These are phyloP conservation scores for Cremastinae sp. DNA, from an alignment of 2,888 invertebrate species.

Conservation along the genomic window DNA sequence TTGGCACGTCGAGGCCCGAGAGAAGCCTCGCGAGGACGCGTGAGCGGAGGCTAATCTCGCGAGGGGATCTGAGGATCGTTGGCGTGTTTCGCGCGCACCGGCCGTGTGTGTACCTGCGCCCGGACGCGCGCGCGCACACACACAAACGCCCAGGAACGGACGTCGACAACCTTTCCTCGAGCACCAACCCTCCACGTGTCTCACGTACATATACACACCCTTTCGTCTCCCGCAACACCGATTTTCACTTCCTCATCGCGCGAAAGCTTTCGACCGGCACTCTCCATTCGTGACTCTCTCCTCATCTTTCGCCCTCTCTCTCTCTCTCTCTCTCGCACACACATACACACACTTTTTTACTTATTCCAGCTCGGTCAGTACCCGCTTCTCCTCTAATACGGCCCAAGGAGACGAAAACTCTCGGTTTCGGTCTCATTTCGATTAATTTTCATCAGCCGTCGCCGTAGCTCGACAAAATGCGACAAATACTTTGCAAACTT, in stretches of 20 bases:
- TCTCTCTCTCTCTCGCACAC: background rate
- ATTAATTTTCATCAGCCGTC: no score
- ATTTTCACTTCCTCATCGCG: slow-evolving; percentile 76
- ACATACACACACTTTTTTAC: no score
- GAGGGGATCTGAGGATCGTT: slow-evolving; percentile 80
- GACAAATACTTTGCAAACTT: no score
- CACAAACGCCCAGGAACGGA: slow-evolving; percentile 52
- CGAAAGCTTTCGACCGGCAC: background rate
- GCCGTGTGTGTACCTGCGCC: slow-evolving; percentile 61
- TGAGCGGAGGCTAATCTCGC: slow-evolving; percentile 80
- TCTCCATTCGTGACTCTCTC: background rate
- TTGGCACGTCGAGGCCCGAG: background rate
- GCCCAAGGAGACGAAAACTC: no score
- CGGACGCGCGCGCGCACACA: slow-evolving; percentile 50
- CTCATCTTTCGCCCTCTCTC: background rate
- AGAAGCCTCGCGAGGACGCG: slow-evolving; percentile 69
- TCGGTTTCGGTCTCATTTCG: no score
- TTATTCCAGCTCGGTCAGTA: no score
- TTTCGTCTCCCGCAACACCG: slow-evolving; percentile 60
- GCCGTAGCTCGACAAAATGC: no score
- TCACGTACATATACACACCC: slow-evolving; percentile 64
- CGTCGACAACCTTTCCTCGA: slow-evolving; percentile 59
- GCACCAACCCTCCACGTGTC: slow-evolving; percentile 77
- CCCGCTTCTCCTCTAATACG: no score
- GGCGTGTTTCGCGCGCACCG: slow-evolving; percentile 79